These are phyloP conservation scores for Corythornis vintsioides DNA, from an alignment of 2,113 vertebrate genomes.

Conservation along the genomic window DNA sequence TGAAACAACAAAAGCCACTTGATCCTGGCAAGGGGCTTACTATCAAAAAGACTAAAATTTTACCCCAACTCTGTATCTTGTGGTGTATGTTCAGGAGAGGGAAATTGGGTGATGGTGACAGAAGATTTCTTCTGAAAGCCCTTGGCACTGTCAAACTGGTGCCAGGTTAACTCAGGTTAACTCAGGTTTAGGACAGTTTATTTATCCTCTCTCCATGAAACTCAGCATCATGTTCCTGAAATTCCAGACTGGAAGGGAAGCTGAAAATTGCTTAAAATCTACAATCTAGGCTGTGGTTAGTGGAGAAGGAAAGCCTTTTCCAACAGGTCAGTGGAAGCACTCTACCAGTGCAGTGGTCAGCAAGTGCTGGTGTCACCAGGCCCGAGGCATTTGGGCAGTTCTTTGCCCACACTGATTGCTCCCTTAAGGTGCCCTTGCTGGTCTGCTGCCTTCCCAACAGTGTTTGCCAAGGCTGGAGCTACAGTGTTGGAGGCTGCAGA, in stretches of 20 bases:
- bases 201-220: not conserved
- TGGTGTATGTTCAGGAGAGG: not conserved
- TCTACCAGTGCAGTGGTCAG: rapidly evolving
- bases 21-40: not conserved
- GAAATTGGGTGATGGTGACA: not conserved
- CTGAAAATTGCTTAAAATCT: not conserved
- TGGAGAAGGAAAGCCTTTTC: not conserved
- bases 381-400: not conserved
- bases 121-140: not conserved
- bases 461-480: not conserved
- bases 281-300: not conserved
- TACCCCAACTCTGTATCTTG: not conserved
- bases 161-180: not conserved
- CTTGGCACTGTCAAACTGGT: not conserved
- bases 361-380: not conserved
- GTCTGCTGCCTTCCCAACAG: not conserved
- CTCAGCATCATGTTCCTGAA: not conserved
- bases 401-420: not conserved
- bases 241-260: not conserved
- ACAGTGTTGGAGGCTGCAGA: not conserved
- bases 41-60: not conserved
- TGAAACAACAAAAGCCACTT: not conserved
- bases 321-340: not conserved
- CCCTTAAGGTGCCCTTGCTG: not conserved
- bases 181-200: not conserved